Evolutionary conservation across 1,140 invertebrate genomes (phyloP), one percentile per base, ranked within the genome.

Genomic region (Orussus abietinus): DNA sequence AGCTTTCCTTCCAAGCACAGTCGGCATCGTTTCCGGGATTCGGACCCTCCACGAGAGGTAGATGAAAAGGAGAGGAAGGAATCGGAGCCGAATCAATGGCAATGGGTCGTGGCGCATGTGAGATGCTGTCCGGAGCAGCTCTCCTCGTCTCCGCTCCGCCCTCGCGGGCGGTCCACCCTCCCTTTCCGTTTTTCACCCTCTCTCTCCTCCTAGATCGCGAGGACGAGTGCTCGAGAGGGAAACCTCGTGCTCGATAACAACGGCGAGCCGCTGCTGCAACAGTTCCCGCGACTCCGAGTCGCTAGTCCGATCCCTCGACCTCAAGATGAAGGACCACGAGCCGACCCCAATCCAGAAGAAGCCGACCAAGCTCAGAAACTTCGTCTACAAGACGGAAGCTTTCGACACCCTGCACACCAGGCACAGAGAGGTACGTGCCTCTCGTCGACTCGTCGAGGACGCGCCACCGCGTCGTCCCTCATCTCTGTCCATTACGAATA

Each of bases 381-480:
- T 83, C 10, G 64, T 74, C 40, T 70, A 77, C 26, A 75, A 77
- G 58, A 77, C 76, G 7, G 80, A 81, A 47, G 75, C 78, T 1
- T 80, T 81, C 45, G 81, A 84, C 57, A 75, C 75, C 11, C 55
- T 83, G 42, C 77, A 83, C 57, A 56, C 70, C 10, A 76, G 74
- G 52, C 70, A 74, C 38, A 67, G 62, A 2, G 75, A 78, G 70
- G 79, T 80, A 62, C 67, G 57, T 50, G 19, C 32, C 26, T 6
- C 26, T 21, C 18, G 19, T n/a, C 5, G 6, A 38, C 17, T 38
- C 9, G 9, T 35, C 33, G n/a, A n/a, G n/a, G n/a, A n/a, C n/a
- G n/a, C n/a, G n/a, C n/a, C n/a, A n/a, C n/a, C n/a, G n/a, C n/a
- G n/a, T n/a, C n/a, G n/a, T n/a, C n/a, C n/a, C n/a, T n/a, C n/a